A percentile compares a stretch with the other conserved stretches of the same genome.
phyloP scores from a whole-genome alignment of 2,888 invertebrate species.

The Drosophila mimica region DNA sequence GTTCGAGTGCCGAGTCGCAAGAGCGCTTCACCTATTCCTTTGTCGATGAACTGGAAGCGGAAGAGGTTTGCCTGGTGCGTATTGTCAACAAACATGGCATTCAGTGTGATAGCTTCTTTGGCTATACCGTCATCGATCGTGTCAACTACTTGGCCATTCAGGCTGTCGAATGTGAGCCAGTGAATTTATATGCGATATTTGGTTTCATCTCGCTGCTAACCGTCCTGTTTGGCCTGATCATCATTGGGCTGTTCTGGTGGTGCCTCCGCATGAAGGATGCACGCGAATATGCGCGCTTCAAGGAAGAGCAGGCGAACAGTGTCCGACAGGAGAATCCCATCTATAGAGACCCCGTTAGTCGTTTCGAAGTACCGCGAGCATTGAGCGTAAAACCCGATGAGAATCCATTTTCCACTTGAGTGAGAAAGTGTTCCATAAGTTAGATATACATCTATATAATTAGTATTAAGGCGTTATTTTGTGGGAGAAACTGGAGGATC shows the following conservation, averaged over 20 bases:
- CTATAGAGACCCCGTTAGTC: conserved; percentile 87
- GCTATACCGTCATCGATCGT: conserved; percentile 69
- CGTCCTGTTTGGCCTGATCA: conserved; percentile 85
- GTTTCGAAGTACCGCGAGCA: conserved; percentile 86
- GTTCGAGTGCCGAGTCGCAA: conserved; percentile 68
- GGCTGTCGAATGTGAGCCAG: conserved; percentile 69
- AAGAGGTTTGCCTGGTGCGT: conserved; percentile 76
- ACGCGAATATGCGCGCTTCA: conserved; percentile 86
- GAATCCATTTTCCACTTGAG: conserved; percentile 69
- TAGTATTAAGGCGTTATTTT: background rate
- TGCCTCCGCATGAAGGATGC: conserved; percentile 86
- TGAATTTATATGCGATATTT: conserved; percentile 66
- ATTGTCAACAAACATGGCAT: conserved; percentile 76
- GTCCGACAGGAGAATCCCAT: conserved; percentile 85
- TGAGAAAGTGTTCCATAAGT: background rate
- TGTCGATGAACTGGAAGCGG: conserved; percentile 63
- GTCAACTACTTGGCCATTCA: conserved; percentile 77
- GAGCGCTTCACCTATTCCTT: conserved; percentile 76
- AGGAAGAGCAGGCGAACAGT: conserved; percentile 81
- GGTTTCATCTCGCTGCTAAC: conserved; percentile 85
- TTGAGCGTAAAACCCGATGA: conserved; percentile 61
- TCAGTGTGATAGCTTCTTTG: conserved; percentile 82
- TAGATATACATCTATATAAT: too few species aligned
- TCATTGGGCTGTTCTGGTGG: conserved; percentile 85
- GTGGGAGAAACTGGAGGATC: background rate